These are phyloP conservation scores for Ceuthmochares aereus DNA, from an alignment of 2,113 vertebrate species.

Conservation along the genomic window DNA sequence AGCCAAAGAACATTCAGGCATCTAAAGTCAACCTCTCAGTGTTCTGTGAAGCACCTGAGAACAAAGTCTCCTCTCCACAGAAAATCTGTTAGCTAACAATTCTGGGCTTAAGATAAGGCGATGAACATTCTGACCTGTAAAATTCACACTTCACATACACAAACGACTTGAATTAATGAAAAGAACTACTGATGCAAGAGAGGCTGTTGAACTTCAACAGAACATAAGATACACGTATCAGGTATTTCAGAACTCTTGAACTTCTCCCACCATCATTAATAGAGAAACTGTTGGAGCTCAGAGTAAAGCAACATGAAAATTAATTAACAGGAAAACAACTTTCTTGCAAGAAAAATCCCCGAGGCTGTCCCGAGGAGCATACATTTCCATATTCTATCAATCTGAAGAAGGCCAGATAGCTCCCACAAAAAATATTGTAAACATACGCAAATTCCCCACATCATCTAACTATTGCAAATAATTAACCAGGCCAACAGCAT, in stretches of 20 bases:
- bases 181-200: background rate
- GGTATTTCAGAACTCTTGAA: background rate
- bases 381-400: background rate
- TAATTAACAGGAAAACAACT: background rate
- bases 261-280: background rate
- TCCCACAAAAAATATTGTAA: background rate
- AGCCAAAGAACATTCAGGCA: background rate
- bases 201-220: background rate
- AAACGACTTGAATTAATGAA: background rate
- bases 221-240: rapidly evolving
- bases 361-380: background rate
- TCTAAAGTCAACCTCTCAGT: background rate
- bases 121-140: background rate
- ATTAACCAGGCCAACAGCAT: background rate
- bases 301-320: background rate
- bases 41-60: background rate
- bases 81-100: background rate
- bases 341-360: background rate
- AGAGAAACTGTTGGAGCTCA: background rate
- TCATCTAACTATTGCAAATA: background rate
- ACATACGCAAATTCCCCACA: background rate
- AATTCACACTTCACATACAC: background rate
- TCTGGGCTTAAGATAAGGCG: background rate
- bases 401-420: background rate
- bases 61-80: background rate